Evolutionary conservation across 1,140 invertebrate genomes (phyloP), one percentile per base, ranked within the genome.

Genomic region (Ridgeia piscesae): DNA sequence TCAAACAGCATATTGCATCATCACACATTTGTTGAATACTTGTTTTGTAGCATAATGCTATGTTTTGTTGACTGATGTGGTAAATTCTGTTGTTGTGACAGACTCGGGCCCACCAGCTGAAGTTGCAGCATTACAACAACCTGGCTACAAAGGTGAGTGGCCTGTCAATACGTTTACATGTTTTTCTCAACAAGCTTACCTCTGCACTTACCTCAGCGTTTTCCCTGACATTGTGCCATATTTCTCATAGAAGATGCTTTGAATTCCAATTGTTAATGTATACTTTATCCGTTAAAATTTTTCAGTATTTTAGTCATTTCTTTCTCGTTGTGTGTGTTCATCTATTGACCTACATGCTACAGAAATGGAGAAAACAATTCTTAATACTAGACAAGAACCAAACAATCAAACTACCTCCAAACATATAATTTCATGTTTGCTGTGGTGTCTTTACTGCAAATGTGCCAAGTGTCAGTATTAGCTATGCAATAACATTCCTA

Each of bases 31-130:
- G 4, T 42, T 42, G 11, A 42, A 42, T 42, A 42, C 4, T 11
- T 42, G 42, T 11, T 42, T 42, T 42, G 4, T 6, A 42, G n/a
- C n/a, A 42, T 42, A 42, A 42, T 42, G 11, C 42, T 42, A 42
- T 42, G 42, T 42, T 42, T 42, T 42, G 42, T 42, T 42, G 42
- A 42, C 11, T 42, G 4, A 4, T 42, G 42, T 42, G 4, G 42
- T 42, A 4, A 42, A 42, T 77, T 77, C 58, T 77, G 6, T 77
- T 77, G 35, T 93, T 94, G 91, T 94, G 94, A 77, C 94, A 96
- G 95, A 94, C 95, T 77, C 94, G 93, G 92, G 94, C 95, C 21
- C 94, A 95, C 88, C 94, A 95, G 6, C 95, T 95, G 94, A 96
- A 95, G 92, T 58, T 95, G 91, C 95, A 95, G 89, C 93, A 94